Percentiles rank a stretch among this genome's conserved stretches.
phyloP scores from a whole-genome alignment of 1,140 invertebrate genomes.

The Temnothorax longispinosus region DNA sequence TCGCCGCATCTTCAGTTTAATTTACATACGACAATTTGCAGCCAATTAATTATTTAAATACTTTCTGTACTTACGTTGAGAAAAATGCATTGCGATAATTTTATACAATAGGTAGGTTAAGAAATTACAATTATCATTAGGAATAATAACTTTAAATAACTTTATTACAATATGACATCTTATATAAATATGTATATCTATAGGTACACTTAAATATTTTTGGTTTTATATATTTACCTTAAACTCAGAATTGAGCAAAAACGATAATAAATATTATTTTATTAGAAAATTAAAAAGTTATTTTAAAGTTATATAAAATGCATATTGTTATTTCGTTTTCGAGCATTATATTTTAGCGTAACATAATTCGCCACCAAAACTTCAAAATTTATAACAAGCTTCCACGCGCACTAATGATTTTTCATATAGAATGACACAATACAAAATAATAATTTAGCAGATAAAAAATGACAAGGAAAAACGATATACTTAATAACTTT shows the following conservation, averaged over 20 bases:
- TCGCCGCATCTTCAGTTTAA: neutral
- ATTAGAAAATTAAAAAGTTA: neutral
- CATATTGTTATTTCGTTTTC: neutral
- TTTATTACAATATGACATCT: neutral
- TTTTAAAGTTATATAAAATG: neutral
- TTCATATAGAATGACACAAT: neutral
- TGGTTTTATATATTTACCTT: neutral
- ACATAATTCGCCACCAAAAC: neutral
- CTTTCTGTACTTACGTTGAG: neutral
- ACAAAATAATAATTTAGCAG: slow-evolving; percentile 19
- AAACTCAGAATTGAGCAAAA: neutral
- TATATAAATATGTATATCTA: neutral
- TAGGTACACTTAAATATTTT: neutral
- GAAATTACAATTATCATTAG: neutral
- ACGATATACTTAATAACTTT: neutral
- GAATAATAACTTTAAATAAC: neutral
- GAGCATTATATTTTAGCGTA: neutral
- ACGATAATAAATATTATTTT: neutral
- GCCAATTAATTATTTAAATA: neutral
- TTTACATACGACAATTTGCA: neutral
- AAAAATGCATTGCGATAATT: neutral
- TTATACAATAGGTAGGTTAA: neutral
- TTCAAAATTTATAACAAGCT: slow-evolving; percentile 25
- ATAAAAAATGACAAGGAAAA: neutral
- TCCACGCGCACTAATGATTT: slow-evolving; percentile 12